Base-by-base conservation (phyloP, 1,140 invertebrate species). In the Physella acuta region DNA sequence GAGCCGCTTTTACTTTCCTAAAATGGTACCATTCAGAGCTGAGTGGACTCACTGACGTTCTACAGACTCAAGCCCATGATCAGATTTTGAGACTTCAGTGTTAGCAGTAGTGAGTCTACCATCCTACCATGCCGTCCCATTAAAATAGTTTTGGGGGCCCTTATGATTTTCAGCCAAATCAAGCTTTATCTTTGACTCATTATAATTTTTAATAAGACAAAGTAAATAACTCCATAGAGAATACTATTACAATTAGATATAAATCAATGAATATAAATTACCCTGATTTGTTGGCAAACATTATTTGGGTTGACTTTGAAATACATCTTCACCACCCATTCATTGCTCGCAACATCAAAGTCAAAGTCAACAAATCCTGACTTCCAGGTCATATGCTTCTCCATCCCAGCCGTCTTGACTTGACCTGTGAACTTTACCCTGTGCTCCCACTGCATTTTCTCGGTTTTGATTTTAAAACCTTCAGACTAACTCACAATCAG, bases 221-320 rank as follows among this genome's bases (percentile, higher is more conserved):
- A 14, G 44, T 49, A 49, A 11, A 49, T 49, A n/a, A 49, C 11
- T n/a, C 44, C 44, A 49, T 49, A n/a, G n/a, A 49, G 44, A 49
- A 49, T 14, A 49, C 11, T 49, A 14, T 49, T 11, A 49, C n/a
- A 49, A 11, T 14, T 49, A 11, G n/a, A 49, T 14, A 49, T 49
- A 49, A n/a, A n/a, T 44, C 8, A 44, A 44, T 8, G 39, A 44
- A 44, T 11, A 44, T 44, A 44, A 44, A 44, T 65, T 33, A 65
- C 63, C 28, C 34, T 52, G 2, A 53, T 33, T 34, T 53, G 24
- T 1, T 65, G 63, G 17, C 4, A 24, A n/a, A 53, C 63, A n/a
- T 28, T 52, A 14, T 49, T 65, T 20, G 63, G 63, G 49, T 65
- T 65, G 51, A 53, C 63, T 20, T 52, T 49, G 31, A 53, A 49